Percentiles rank a stretch among this genome's conserved stretches.
These are phyloP conservation scores for Zelostemma sp. DNA, from an alignment of 1,140 invertebrate species.

Conservation along the genomic window DNA sequence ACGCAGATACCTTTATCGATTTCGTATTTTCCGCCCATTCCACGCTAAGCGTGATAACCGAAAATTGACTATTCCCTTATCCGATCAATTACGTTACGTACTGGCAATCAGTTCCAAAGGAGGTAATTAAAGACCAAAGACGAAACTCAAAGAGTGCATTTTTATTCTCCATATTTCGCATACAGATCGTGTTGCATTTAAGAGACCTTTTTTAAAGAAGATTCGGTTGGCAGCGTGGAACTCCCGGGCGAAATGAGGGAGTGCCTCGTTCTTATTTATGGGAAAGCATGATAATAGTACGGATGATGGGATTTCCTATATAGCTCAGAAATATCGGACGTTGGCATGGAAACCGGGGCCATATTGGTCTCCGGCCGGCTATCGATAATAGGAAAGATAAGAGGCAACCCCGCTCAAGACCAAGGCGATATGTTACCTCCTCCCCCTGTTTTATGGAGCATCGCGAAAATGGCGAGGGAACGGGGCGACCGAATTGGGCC, in stretches of 20 bases:
- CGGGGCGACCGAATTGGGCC: slow-evolving; percentile 18
- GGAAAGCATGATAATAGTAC: slow-evolving; percentile 65
- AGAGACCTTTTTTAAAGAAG: too few relatives aligned
- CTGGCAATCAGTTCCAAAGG: too few relatives aligned
- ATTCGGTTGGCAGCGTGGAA: too few relatives aligned
- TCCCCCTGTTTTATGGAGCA: slow-evolving; percentile 19
- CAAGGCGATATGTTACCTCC: slow-evolving; percentile 27
- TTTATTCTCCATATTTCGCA: too few relatives aligned
- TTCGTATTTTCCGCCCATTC: slow-evolving; percentile 42
- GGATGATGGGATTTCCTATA: slow-evolving; percentile 64
- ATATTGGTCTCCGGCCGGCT: slow-evolving; percentile 67
- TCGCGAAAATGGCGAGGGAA: slow-evolving; percentile 35
- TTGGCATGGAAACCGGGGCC: slow-evolving; percentile 61
- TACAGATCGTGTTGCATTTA: too few relatives aligned
- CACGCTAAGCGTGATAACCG: slow-evolving; percentile 49
- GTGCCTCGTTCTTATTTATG: slow-evolving; percentile 61
- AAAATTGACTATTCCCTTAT: slow-evolving; percentile 40
- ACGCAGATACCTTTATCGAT: slow-evolving; percentile 53
- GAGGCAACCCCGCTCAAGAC: slow-evolving; percentile 44
- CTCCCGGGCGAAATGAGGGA: slow-evolving; percentile 46
- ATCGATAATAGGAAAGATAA: slow-evolving; percentile 72
- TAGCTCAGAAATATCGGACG: slow-evolving; percentile 50
- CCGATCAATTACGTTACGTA: slow-evolving; percentile 10
- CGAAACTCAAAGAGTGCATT: too few relatives aligned
- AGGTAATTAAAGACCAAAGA: too few relatives aligned